Percentiles rank a stretch among this genome's conserved stretches.
These are phyloP conservation scores for Nyctalus aviator DNA, from an alignment of 2,797 vertebrate species.

Conservation along the genomic window DNA sequence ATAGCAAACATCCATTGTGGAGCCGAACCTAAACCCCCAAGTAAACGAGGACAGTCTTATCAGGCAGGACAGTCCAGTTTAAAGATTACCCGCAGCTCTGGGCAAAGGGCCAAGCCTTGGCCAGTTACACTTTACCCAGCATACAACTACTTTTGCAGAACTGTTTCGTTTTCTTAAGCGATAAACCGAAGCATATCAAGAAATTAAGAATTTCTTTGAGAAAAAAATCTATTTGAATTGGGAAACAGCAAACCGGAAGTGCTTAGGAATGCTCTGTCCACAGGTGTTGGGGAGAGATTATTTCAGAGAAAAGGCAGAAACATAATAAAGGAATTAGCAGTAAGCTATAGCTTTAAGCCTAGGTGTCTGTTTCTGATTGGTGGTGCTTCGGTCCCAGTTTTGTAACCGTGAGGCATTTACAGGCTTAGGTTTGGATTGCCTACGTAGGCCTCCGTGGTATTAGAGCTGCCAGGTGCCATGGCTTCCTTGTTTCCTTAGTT, in stretches of 20 bases:
- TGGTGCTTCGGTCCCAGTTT: neutral
- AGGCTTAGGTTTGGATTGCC: neutral
- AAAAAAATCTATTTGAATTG: neutral
- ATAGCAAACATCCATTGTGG: neutral
- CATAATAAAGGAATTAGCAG: neutral
- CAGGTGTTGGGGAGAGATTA: neutral
- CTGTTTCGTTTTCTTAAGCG: neutral
- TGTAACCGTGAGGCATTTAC: neutral
- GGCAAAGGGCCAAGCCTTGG: neutral
- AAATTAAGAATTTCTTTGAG: neutral
- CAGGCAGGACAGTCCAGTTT: neutral
- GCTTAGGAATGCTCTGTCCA: fast-evolving
- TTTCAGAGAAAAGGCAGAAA: neutral
- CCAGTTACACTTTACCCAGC: neutral
- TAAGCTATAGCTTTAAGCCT: neutral
- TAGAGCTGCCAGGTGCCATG: neutral
- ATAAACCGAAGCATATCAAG: neutral
- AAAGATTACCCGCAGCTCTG: neutral
- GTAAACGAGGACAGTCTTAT: neutral
- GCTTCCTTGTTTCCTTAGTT: neutral
- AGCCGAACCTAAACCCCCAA: neutral
- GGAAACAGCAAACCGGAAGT: neutral
- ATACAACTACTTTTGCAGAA: neutral
- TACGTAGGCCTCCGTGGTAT: neutral
- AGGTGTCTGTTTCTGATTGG: neutral